Evolutionary conservation across 2,797 vertebrate genomes (phyloP).

Genomic region (Tapirus indicus): DNA sequence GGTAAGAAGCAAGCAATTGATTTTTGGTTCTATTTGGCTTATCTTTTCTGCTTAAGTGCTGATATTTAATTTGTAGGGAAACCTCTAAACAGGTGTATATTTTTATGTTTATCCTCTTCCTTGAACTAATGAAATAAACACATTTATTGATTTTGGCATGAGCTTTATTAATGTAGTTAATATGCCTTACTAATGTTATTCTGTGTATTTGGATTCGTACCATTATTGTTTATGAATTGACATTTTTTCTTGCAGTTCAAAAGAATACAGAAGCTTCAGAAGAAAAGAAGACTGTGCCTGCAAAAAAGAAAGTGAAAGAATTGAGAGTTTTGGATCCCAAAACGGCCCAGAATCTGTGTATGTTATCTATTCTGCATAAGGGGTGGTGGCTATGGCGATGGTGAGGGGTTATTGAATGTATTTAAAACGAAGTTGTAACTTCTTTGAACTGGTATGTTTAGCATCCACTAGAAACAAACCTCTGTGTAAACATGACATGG

Average conservation of each 20-base stretch:
- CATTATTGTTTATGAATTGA: conserved; percentile 65
- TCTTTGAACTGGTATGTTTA: neutral
- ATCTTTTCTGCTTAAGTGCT: conserved; percentile 76
- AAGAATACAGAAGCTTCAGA: conserved; percentile 92
- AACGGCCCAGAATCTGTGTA: conserved; percentile 98
- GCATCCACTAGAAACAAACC: neutral
- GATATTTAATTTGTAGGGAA: conserved; percentile 72
- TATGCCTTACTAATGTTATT: conserved; percentile 66
- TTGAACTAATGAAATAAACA: conserved; percentile 71
- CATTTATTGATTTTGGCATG: conserved; percentile 72
- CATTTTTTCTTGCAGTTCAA: conserved; percentile 90
- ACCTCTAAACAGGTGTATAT: conserved; percentile 64
- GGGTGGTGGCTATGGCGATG: neutral
- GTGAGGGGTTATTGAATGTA: neutral
- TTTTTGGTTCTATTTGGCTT: conserved; percentile 79
- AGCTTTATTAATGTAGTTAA: conserved; percentile 74
- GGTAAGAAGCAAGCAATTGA: conserved; percentile 66
- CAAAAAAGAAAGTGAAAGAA: conserved; percentile 97
- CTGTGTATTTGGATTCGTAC: conserved; percentile 22
- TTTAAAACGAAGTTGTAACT: conserved; percentile 25
- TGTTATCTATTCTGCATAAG: conserved; percentile 84
- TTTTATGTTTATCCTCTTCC: conserved; percentile 70
- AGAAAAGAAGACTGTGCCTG: conserved; percentile 88
- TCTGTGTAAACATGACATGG: neutral
- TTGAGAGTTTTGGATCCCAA: conserved; percentile 96